Conservation (phyloP, 2,113 vertebrate species). For the Strigops habroptila region DNA sequence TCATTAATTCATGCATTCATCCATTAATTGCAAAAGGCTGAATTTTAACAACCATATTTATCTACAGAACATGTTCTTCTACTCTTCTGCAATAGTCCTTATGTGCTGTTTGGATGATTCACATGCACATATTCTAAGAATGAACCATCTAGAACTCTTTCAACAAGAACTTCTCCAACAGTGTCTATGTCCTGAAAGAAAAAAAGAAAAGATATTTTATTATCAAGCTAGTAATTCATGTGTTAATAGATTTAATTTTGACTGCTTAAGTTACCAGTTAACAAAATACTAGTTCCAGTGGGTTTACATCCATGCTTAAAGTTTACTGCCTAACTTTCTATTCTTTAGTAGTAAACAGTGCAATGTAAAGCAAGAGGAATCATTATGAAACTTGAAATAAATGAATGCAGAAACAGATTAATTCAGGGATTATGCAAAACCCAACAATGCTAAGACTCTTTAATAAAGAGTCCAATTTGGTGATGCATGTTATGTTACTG, state of each 20-base stretch:
- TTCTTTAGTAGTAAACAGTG: not conserved
- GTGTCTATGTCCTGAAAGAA: constrained; percentile 60
- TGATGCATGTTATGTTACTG: not conserved
- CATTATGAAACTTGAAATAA: not conserved
- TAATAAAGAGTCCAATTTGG: not conserved
- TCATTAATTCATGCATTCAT: not conserved
- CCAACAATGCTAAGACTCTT: not conserved
- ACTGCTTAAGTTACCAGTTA: not conserved
- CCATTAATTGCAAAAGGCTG: not conserved
- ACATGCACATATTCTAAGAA: constrained; percentile 61
- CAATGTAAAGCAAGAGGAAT: not conserved
- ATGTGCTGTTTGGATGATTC: constrained; percentile 47
- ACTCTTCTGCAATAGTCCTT: not conserved
- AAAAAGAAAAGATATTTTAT: not conserved
- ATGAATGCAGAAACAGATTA: not conserved
- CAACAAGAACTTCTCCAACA: constrained; percentile 61
- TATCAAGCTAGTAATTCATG: not conserved
- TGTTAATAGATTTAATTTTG: not conserved
- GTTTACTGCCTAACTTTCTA: not conserved
- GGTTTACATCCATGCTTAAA: not conserved
- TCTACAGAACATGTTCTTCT: not conserved
- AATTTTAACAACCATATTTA: not conserved
- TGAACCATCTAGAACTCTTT: constrained; percentile 60
- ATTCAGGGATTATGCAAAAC: not conserved
- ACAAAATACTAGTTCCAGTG: not conserved